Evolutionary conservation across 2,797 vertebrate genomes (phyloP).

Genomic region (Brachymystax lenok): DNA sequence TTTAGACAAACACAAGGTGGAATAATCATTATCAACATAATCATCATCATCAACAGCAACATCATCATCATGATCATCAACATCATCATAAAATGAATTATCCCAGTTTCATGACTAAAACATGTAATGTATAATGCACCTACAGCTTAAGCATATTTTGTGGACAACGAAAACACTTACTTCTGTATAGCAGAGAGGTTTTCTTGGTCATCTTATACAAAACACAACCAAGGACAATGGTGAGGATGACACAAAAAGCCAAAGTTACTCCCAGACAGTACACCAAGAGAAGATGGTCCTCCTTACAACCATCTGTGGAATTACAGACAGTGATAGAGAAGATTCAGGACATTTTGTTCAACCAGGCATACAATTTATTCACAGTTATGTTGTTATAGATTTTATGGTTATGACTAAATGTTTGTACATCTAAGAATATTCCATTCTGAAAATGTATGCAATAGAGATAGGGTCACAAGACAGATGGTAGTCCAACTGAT

Average conservation of each 20-base stretch:
- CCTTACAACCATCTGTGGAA: not conserved
- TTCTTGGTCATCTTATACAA: slow-evolving; percentile 22
- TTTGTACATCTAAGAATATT: too few species aligned
- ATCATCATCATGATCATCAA: not conserved
- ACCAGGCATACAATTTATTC: not conserved
- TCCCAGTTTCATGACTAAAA: too few species aligned
- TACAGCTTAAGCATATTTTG: too few species aligned
- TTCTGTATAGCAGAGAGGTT: slow-evolving; percentile 2
- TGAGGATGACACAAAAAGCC: not conserved
- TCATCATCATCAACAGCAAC: too few species aligned
- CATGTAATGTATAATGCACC: too few species aligned
- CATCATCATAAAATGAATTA: not conserved
- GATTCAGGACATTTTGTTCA: slow-evolving; percentile 26
- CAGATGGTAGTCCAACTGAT: too few species aligned
- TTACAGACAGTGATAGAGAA: not conserved
- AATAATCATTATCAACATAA: not conserved
- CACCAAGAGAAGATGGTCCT: not conserved
- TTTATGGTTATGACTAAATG: too few species aligned
- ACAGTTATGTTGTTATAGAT: too few species aligned
- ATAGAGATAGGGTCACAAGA: too few species aligned
- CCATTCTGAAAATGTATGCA: too few species aligned
- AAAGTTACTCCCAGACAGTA: not conserved
- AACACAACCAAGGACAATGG: not conserved
- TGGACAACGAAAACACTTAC: slow-evolving; percentile 7
- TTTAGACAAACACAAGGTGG: not conserved